Base-by-base conservation (phyloP, 2,888 invertebrate genomes). In the Tenodera sinensis region DNA sequence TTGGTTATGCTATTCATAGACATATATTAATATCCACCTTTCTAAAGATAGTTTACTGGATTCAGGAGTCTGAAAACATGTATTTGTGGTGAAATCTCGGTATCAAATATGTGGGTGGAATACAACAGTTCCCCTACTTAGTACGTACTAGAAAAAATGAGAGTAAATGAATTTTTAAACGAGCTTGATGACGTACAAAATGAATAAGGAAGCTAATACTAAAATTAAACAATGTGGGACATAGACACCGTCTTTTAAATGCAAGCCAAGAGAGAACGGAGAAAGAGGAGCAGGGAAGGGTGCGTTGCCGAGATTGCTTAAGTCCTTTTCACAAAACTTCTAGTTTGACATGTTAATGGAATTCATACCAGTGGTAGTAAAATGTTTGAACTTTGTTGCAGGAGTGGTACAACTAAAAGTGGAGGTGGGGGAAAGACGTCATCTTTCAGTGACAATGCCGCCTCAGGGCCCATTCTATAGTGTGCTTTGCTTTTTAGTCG, bases 301-400 rank as follows among this genome's bases (percentile, higher is more conserved):
- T 71, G 54, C 54, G 54, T 71, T 71, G 54, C 54, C 54, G 42
- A 28, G 47, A 85, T 85, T 85, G 54, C 85, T 85, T 47, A 85
- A 34, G 34, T 27, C 85, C 85, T 85, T 85, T 85, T 85, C 47
- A 85, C 47, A 47, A 85, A 85, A 85, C 30, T 85, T 85, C 34
- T 85, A 85, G 85, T 85, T 85, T 85, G 85, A 85, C 85, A 85
- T 47, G 85, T 85, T 85, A 85, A 85, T 85, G 85, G 85, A 85
- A 85, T 85, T 47, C 85, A 27, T 47, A 85, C 85, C 54, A 71
- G 54, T 71, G 54, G 54, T 71, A 85, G 85, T 85, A 42, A 85
- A 85, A 85, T 85, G 85, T 85, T 85, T 85, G 85, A 85, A 85
- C 85, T 85, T 85, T 27, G 54, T 71, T 71, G 54, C 54, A 71